Percentiles rank a stretch among this genome's conserved stretches.
These are phyloP conservation scores for Clarias macrocephalus DNA, from an alignment of 2,113 vertebrate genomes.

Conservation along the genomic window DNA sequence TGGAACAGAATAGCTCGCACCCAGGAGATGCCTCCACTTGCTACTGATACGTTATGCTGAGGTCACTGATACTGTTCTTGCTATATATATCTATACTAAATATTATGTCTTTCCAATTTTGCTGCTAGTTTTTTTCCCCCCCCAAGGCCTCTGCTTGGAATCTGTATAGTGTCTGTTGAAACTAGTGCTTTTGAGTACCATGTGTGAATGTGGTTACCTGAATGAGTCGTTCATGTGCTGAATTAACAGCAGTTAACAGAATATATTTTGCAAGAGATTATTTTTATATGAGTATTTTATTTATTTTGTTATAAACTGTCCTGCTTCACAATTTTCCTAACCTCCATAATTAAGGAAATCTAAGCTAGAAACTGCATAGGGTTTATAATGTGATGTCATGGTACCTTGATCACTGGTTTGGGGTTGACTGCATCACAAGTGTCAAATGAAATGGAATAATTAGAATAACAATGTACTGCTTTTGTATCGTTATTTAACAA, in stretches of 20 bases:
- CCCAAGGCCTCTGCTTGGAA: constrained; percentile 18
- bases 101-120: constrained; percentile 67
- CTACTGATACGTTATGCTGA: constrained; percentile 69
- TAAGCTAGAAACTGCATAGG: constrained; percentile 43
- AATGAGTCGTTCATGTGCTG: constrained; percentile 75
- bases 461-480: not conserved
- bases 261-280: constrained; percentile 97
- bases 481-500: constrained; percentile 8
- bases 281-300: constrained; percentile 98
- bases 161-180: constrained; percentile 44
- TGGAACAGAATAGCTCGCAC: constrained; percentile 43
- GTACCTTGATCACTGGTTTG: constrained; percentile 61
- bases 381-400: constrained; percentile 49
- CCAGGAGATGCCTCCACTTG: constrained; percentile 52
- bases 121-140: constrained; percentile 77
- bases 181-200: constrained; percentile 60
- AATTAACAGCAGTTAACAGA: constrained; percentile 77
- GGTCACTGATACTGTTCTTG: constrained; percentile 51
- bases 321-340: constrained; percentile 63
- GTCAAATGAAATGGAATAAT: constrained; percentile 9
- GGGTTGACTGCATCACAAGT: constrained; percentile 61
- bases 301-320: constrained; percentile 80
- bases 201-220: constrained; percentile 68
- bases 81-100: constrained; percentile 41
- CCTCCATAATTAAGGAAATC: constrained; percentile 8